Evolutionary conservation across 2,888 invertebrate genomes (phyloP).

Genomic region (Oscheius sp.): DNA sequence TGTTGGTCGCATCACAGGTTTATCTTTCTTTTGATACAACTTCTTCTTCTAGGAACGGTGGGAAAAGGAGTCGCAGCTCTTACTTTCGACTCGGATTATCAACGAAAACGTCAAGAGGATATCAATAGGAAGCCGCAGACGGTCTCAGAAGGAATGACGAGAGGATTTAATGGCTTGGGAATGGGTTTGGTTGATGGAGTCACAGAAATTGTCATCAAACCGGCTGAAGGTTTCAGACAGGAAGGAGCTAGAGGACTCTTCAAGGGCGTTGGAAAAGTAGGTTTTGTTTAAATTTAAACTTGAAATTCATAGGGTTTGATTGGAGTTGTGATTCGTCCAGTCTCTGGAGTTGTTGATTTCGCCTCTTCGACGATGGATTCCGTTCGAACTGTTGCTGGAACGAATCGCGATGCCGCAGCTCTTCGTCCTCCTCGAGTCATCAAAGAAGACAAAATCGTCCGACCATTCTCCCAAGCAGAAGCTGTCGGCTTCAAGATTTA

Average conservation of each 20-base stretch:
- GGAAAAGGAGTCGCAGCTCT: conserved; percentile 87
- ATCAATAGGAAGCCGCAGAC: conserved; percentile 82
- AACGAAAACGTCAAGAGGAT: conserved; percentile 87
- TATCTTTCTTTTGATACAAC: background rate
- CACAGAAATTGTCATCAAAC: conserved; percentile 91
- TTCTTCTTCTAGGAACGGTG: too few relatives aligned
- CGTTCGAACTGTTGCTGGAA: conserved; percentile 79
- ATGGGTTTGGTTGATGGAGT: conserved; percentile 57
- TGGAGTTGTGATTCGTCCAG: conserved; percentile 91
- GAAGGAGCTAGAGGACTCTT: conserved; percentile 83
- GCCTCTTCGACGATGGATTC: conserved; percentile 96
- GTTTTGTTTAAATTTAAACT: too few relatives aligned
- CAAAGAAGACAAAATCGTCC: conserved; percentile 84
- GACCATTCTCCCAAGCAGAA: conserved; percentile 83
- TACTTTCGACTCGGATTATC: conserved; percentile 93
- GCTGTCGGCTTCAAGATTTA: conserved; percentile 89
- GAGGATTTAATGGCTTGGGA: conserved; percentile 79
- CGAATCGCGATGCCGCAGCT: conserved; percentile 70
- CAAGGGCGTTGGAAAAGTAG: conserved; percentile 56
- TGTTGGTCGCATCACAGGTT: conserved; percentile 81
- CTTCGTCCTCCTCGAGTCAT: conserved; percentile 86
- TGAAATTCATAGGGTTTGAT: too few relatives aligned
- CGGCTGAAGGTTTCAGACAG: conserved; percentile 89
- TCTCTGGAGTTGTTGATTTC: conserved; percentile 94
- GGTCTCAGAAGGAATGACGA: conserved; percentile 66